Evolutionary conservation across 2,113 vertebrate genomes (phyloP).

Genomic region (Grantiella picta): DNA sequence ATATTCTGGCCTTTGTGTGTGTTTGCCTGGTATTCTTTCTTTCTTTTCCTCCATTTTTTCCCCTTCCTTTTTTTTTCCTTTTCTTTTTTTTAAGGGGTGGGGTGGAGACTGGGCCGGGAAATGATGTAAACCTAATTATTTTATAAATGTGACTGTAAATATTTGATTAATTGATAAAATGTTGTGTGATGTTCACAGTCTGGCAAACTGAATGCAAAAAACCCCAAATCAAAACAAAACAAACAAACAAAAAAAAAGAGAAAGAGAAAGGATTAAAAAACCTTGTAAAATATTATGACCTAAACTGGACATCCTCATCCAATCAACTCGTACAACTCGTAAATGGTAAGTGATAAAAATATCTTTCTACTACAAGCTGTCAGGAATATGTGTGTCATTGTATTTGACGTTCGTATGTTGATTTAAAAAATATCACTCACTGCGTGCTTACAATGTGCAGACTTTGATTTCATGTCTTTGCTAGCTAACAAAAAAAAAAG

Average conservation of each 20-base stretch:
- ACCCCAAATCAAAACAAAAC: background rate
- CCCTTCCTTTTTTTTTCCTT: background rate
- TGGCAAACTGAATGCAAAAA: background rate
- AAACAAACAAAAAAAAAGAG: background rate
- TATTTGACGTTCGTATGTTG: slow-evolving; percentile 42
- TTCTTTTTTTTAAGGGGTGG: background rate
- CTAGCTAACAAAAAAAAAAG: background rate
- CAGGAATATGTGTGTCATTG: slow-evolving; percentile 30
- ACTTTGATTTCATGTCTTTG: background rate
- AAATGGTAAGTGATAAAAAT: slow-evolving; percentile 67
- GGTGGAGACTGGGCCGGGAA: background rate
- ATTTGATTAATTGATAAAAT: slow-evolving; percentile 14
- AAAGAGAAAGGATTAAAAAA: background rate
- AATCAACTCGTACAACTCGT: slow-evolving; percentile 27
- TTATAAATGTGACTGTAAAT: slow-evolving; percentile 8
- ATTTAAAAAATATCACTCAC: slow-evolving; percentile 35
- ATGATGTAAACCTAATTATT: slow-evolving; percentile 22
- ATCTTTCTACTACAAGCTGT: slow-evolving; percentile 36
- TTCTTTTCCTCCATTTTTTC: background rate
- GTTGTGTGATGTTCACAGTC: slow-evolving; percentile 20
- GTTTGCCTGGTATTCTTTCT: background rate
- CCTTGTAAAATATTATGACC: slow-evolving; percentile 11
- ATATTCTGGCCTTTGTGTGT: slow-evolving; percentile 23
- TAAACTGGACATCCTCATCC: slow-evolving; percentile 30
- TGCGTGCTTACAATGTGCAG: background rate